Evolutionary conservation across 2,797 vertebrate genomes (phyloP), one percentile per base, ranked within the genome.

Genomic region (Takifugu rubripes): DNA sequence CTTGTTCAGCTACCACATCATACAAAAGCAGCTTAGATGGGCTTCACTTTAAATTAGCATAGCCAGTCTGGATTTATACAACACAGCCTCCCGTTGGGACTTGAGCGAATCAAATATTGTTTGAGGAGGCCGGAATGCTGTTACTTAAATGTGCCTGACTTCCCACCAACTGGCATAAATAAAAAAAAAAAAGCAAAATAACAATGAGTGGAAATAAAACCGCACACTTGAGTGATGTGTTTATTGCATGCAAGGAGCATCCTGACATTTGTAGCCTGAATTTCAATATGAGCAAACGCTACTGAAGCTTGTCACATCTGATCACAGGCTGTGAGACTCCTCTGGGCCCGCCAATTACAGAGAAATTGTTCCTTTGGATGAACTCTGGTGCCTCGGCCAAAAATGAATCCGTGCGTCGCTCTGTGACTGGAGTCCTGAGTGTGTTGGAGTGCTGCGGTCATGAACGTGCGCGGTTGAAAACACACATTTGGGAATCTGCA

Each of bases 1-100:
- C 59, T 72, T 59, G 50, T 70, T 61, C 26, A 54, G 21, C 21
- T 21, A 21, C 21, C 21, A 21, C 21, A 21, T 21, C 3, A 33
- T 51, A 59, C 25, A 49, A 53, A 74, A 5, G 49, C 12, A 43
- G 66, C 56, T 70, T 27, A 63, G 26, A 54, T 6, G 54, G 66
- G 71, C 42, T 57, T 60, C 25, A 54, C 43, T 75, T 81, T 85
- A 69, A 79, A 82, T 75, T 68, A 72, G 59, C 54, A 61, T 42
- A 21, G 54, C 53, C 17, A 40, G 42, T 56, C 15, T 25, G 51
- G 77, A 76, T 69, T 72, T 10, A 68, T 72, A 72, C 74, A 60
- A 50, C 58, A 59, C 33, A 61, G 31, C 6, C 53, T 61, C 0
- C 15, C 25, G 49, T 25, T 44, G 16, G 63, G 54, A 79, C 52